Evolutionary conservation across 2,888 invertebrate species (phyloP), one percentile per base, ranked within the genome.

Genomic region (Amiota mariae): DNA sequence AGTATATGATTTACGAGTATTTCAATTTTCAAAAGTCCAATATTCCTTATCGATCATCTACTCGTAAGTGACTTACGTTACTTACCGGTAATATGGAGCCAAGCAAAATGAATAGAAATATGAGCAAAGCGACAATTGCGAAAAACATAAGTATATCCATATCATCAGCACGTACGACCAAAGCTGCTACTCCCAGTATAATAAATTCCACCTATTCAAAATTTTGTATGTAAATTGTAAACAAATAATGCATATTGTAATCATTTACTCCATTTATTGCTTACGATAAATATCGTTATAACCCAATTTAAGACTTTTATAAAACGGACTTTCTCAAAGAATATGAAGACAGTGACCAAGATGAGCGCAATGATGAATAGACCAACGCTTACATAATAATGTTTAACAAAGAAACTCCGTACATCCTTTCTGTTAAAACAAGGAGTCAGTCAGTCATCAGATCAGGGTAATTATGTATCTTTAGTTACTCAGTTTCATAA

Each of bases 1-100:
- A 61, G 24, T 24, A 24, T 3, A n/a, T n/a, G n/a, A n/a, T n/a
- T n/a, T n/a, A n/a, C n/a, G n/a, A n/a, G n/a, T n/a, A n/a, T n/a
- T n/a, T n/a, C n/a, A n/a, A n/a, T n/a, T n/a, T 51, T 1, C 8
- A 4, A 51, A 51, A 57, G 2, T 57, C 36, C 36, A 6, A 6
- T 36, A 36, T 36, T 36, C 36, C 6, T 36, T 36, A 36, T 36
- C 36, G 2, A 6, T 36, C 6, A 36, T 36, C 36, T 24, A 3
- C 1, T 2, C 3, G 24, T 24, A 3, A n/a, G 12, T 3, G 9
- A n/a, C n/a, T n/a, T n/a, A n/a, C n/a, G n/a, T 15, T 15, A 13
- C 3, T 66, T 80, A 87, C 87, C 70, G 80, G 80, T 64, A 85
- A 64, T 0, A 80, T 46, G 1, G 78, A 73, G 20, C 87, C 87